Conservation (phyloP, 2,797 vertebrate genomes). For the Miichthys miiuy region DNA sequence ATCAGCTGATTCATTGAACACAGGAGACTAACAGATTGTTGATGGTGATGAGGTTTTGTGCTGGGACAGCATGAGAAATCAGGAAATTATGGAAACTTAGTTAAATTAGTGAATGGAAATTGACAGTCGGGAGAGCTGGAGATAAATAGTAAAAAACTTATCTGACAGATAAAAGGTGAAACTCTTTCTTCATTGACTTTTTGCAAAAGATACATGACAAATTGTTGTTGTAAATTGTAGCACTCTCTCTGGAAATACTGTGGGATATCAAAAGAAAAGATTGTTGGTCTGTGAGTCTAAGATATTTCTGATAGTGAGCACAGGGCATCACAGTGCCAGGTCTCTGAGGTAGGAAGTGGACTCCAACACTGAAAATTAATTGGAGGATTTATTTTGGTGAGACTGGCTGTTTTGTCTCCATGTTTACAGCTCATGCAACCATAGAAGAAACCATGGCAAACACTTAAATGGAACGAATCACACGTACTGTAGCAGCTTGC, state of each 20-base stretch:
- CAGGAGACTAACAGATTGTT: slow-evolving; percentile 5
- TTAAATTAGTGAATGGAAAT: slow-evolving; percentile 16
- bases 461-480: slow-evolving; percentile 22
- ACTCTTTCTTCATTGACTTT: background rate
- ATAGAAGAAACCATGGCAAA: slow-evolving; percentile 7
- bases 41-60: background rate
- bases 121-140: background rate
- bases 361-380: slow-evolving; percentile 36
- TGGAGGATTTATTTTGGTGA: slow-evolving; percentile 44
- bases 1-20: slow-evolving; percentile 31
- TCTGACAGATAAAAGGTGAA: background rate
- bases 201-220: slow-evolving; percentile 6
- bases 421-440: slow-evolving; percentile 31
- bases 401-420: slow-evolving; percentile 31
- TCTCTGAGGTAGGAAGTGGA: slow-evolving; percentile 42
- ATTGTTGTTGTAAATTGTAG: background rate
- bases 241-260: slow-evolving; percentile 4
- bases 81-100: slow-evolving; percentile 28
- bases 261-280: slow-evolving; percentile 16
- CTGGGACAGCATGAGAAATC: slow-evolving; percentile 12
- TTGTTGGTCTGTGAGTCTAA: slow-evolving; percentile 22
- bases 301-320: slow-evolving; percentile 29
- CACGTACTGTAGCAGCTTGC: background rate
- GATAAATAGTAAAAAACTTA: background rate
- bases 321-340: slow-evolving; percentile 16